Evolutionary conservation across 2,888 invertebrate genomes (phyloP).

Genomic region (Eledone cirrhosa): DNA sequence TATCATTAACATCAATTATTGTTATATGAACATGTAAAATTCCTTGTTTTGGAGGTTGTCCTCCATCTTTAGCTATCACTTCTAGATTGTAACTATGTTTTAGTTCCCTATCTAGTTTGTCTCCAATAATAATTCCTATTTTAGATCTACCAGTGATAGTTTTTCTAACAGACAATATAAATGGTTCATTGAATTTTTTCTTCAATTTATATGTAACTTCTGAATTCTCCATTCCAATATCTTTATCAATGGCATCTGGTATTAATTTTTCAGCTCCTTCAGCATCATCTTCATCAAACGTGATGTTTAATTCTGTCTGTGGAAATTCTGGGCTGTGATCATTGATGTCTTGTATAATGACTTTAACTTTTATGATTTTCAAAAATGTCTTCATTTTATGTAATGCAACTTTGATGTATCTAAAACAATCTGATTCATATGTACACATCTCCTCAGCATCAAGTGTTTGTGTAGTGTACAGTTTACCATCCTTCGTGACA

Average conservation of each 20-base stretch:
- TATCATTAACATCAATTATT: constrained; percentile 35
- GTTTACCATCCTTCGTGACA: neutral
- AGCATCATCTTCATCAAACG: constrained; percentile 31
- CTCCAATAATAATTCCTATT: neutral
- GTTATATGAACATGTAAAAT: constrained; percentile 30
- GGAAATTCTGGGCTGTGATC: constrained; percentile 33
- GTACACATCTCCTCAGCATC: neutral
- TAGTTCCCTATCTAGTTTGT: constrained; percentile 30
- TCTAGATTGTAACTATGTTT: neutral
- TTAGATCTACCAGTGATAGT: neutral
- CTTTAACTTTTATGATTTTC: neutral
- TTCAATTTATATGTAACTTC: neutral
- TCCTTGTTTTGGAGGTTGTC: constrained; percentile 17
- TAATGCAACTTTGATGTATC: neutral
- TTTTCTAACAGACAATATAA: neutral
- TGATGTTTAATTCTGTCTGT: neutral
- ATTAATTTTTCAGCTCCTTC: constrained; percentile 9
- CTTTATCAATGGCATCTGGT: constrained; percentile 10
- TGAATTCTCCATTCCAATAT: neutral
- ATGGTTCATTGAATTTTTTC: neutral
- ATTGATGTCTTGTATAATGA: constrained; percentile 33
- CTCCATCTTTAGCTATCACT: constrained; percentile 31
- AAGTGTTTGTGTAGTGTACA: neutral
- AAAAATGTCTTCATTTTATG: neutral
- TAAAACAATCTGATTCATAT: neutral